A percentile compares a stretch with the other conserved stretches of the same genome.
Evolutionary conservation across 2,797 vertebrate genomes (phyloP).

Genomic region (Acanthiza pusilla): DNA sequence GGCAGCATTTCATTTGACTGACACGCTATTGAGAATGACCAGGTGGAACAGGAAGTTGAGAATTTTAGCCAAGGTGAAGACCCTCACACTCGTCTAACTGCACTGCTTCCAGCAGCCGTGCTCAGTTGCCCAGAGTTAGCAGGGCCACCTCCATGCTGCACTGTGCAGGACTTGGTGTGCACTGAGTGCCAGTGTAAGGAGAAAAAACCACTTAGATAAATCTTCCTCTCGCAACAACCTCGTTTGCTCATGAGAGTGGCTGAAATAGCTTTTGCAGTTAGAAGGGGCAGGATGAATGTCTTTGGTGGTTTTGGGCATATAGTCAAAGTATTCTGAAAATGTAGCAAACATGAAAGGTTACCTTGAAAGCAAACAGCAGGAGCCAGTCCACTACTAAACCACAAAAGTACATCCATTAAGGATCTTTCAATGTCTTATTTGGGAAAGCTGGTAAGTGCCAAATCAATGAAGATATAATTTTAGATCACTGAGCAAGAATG

Average conservation of each 20-base stretch:
- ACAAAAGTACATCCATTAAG: slow-evolving; percentile 5
- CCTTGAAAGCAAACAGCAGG: slow-evolving; percentile 26
- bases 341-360: background rate
- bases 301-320: background rate
- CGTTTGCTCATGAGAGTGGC: background rate
- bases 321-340: background rate
- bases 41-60: background rate
- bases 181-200: background rate
- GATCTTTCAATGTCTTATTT: background rate
- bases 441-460: background rate
- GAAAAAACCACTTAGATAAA: background rate
- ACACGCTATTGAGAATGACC: background rate
- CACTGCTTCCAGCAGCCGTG: background rate
- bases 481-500: background rate
- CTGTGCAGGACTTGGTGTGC: background rate
- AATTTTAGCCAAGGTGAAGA: background rate
- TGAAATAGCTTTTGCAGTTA: background rate
- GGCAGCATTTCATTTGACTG: background rate
- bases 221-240: background rate
- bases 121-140: background rate
- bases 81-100: background rate
- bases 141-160: background rate
- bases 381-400: background rate
- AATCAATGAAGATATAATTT: slow-evolving; percentile 25
- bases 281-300: background rate